These are phyloP conservation scores for Platichthys flesus DNA, from an alignment of 2,113 vertebrate genomes.

Conservation along the genomic window DNA sequence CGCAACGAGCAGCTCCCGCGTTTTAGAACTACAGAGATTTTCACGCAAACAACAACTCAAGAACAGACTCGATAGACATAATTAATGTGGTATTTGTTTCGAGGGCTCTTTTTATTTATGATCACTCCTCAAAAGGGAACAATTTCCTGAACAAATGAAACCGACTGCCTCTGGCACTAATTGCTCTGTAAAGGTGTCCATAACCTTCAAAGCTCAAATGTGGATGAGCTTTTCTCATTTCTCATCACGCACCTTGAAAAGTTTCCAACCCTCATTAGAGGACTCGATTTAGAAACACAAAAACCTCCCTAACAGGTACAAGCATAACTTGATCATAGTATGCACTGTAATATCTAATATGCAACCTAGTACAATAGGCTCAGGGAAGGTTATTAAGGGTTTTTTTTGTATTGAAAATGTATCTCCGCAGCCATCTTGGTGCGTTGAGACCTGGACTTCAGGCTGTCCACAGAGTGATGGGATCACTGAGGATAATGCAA, in stretches of 20 bases:
- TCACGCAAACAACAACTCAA: neutral
- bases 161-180: neutral
- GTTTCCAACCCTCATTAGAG: neutral
- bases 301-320: neutral
- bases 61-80: neutral
- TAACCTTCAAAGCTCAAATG: neutral
- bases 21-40: neutral
- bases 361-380: no score
- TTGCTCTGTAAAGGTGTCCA: neutral
- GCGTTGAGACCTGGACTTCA: no score
- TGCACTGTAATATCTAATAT: neutral
- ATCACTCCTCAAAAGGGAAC: neutral
- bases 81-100: slow-evolving; percentile 8
- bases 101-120: neutral
- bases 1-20: neutral
- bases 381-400: no score
- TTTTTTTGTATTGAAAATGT: neutral
- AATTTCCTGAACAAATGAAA: slow-evolving; percentile 24
- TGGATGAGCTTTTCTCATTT: neutral
- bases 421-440: no score
- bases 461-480: no score
- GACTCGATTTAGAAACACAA: neutral
- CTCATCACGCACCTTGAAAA: neutral
- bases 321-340: neutral
- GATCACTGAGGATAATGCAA: no score